Percentiles rank a stretch among this genome's conserved stretches.
These are phyloP conservation scores for Drosophila bocki DNA, from an alignment of 1,140 invertebrate species.

Conservation along the genomic window DNA sequence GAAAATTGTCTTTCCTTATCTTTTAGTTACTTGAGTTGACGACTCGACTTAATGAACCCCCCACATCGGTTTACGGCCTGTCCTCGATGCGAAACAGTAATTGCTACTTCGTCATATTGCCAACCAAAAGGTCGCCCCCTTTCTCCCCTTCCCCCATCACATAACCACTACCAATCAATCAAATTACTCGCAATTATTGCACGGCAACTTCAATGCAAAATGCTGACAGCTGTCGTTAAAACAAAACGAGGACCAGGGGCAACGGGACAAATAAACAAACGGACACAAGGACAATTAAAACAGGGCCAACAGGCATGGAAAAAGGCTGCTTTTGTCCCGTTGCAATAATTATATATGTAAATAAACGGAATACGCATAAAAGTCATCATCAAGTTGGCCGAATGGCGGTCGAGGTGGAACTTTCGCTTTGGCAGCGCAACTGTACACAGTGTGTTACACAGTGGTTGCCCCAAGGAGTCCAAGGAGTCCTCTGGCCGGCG, in stretches of 20 bases:
- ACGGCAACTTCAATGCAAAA: constrained; percentile 41
- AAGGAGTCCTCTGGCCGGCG: constrained; percentile 25
- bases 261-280: constrained; percentile 36
- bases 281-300: constrained; percentile 44
- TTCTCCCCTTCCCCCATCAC: neutral
- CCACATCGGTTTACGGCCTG: constrained; percentile 1
- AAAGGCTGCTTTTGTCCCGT: constrained; percentile 15
- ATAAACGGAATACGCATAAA: constrained; percentile 59
- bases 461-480: constrained; percentile 16
- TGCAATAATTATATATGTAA: constrained; percentile 59
- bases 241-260: constrained; percentile 13
- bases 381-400: constrained; percentile 48
- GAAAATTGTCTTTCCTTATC: neutral
- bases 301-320: neutral
- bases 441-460: constrained; percentile 7
- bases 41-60: neutral
- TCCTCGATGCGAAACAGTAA: neutral
- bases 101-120: neutral
- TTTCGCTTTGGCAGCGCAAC: constrained; percentile 17
- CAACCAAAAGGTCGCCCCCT: neutral
- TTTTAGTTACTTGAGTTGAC: neutral
- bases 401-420: constrained; percentile 41
- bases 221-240: constrained; percentile 62
- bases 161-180: constrained; percentile 47
- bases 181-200: constrained; percentile 59